Evolutionary conservation across 2,113 vertebrate genomes (phyloP).

Genomic region (Crocuta crocuta): DNA sequence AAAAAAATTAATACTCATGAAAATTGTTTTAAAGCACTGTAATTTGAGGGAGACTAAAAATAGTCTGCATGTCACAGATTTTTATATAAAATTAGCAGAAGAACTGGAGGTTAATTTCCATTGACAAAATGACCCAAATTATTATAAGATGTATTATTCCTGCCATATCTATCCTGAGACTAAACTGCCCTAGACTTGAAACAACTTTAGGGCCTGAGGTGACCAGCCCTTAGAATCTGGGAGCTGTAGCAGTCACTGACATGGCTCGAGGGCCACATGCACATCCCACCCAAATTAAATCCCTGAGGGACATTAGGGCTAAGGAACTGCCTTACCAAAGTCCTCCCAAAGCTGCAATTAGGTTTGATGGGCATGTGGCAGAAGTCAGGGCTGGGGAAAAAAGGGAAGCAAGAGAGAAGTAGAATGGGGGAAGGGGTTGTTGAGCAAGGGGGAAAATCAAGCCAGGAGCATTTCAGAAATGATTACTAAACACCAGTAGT

Average conservation of each 20-base stretch:
- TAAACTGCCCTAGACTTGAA: slow-evolving; percentile 79
- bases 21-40: slow-evolving; percentile 66
- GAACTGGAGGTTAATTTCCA: slow-evolving; percentile 78
- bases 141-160: slow-evolving; percentile 27
- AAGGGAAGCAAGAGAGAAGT: slow-evolving; percentile 67
- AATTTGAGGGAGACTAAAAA: slow-evolving; percentile 73
- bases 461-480: slow-evolving; percentile 72
- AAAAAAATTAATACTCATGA: slow-evolving; percentile 61
- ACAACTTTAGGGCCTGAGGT: slow-evolving; percentile 83
- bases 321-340: slow-evolving; percentile 81
- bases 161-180: slow-evolving; percentile 74
- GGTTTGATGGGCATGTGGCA: slow-evolving; percentile 87
- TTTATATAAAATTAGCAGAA: slow-evolving; percentile 71
- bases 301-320: slow-evolving; percentile 79
- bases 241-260: slow-evolving; percentile 82
- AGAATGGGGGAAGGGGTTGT: slow-evolving; percentile 44
- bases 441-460: slow-evolving; percentile 54
- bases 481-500: neutral
- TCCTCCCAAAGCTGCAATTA: slow-evolving; percentile 88
- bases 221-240: slow-evolving; percentile 80
- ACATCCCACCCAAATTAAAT: slow-evolving; percentile 77
- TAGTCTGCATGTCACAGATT: slow-evolving; percentile 63
- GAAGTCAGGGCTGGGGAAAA: slow-evolving; percentile 80
- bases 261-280: slow-evolving; percentile 87
- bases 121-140: slow-evolving; percentile 77